Percentiles rank a stretch among this genome's conserved stretches.
Evolutionary conservation across 2,113 vertebrate genomes (phyloP).

Genomic region (Ceuthmochares aereus): DNA sequence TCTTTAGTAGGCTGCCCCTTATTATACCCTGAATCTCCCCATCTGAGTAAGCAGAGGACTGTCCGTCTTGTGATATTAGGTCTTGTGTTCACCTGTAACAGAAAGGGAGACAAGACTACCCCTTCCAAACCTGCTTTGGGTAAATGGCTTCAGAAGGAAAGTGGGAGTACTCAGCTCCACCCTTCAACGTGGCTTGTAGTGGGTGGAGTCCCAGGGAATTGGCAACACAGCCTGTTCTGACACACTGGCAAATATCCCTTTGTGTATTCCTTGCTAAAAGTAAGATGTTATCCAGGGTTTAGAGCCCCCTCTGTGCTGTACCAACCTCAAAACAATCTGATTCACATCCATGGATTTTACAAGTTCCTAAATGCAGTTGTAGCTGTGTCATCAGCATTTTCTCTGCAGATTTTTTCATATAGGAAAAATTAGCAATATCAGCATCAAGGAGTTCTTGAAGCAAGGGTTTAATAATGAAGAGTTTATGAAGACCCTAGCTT

Average conservation of each 20-base stretch:
- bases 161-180: neutral
- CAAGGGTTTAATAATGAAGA: neutral
- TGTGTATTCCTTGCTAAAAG: neutral
- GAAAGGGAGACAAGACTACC: neutral
- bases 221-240: neutral
- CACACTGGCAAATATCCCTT: neutral
- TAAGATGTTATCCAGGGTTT: neutral
- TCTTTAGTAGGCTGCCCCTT: slow-evolving; percentile 11
- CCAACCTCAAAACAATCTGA: neutral
- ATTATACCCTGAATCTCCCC: neutral
- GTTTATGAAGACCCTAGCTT: neutral
- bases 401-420: neutral
- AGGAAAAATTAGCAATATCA: neutral
- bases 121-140: neutral
- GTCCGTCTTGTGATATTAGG: neutral
- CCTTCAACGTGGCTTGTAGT: neutral
- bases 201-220: neutral
- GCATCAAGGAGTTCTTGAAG: neutral
- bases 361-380: neutral
- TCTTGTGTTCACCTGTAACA: neutral
- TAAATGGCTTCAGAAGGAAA: neutral
- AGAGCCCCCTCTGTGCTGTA: neutral
- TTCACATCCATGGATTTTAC: neutral
- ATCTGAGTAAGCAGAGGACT: neutral
- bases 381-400: neutral